Base-by-base conservation (phyloP, 2,888 invertebrate genomes). In the Torymus auratus region DNA sequence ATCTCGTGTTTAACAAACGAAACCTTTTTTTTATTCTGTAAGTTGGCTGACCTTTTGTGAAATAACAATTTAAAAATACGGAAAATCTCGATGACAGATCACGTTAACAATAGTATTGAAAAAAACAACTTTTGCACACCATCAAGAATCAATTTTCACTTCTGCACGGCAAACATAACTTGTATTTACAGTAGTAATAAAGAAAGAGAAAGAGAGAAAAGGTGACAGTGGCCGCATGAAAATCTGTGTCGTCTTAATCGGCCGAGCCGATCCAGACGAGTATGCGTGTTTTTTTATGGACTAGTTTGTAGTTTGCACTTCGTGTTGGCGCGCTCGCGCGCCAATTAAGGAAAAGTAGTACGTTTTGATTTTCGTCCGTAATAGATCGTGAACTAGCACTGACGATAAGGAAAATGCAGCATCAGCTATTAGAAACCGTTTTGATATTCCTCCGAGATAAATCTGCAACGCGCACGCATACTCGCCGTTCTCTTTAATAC, bases 161-260 rank as follows among this genome's bases (percentile, higher is more conserved):
- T 41, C 1, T 41, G 5, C 41, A 7, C 7, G 7, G 7, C 41
- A 41, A 41, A 41, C 41, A 41, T 41, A 41, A 4, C 7, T 41
- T 41, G 7, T 41, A 7, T 41, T 41, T 41, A 41, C 7, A 7
- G 41, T 41, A 41, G 41, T 7, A 52, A 23, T 23, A 41, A 73
- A 64, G 41, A 67, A 52, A 64, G 12, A 15, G 10, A 65, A 56
- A 56, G 41, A 62, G 14, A 20, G 20, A 13, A 11, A 64, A 23
- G 2, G 17, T 13, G 14, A 17, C 53, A 62, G 23, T 60, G 5
- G 10, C 15, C 41, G 41, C 41, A 41, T 69, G 28, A 68, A 62
- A 69, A 76, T 76, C 76, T 75, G 53, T 65, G 75, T 61, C 53
- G 60, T 58, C 53, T 60, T 28, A 14, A 61, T 75, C 68, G 68